Evolutionary conservation across 2,797 vertebrate species (phyloP), one percentile per base, ranked within the genome.

Genomic region (Acanthurus tractus): DNA sequence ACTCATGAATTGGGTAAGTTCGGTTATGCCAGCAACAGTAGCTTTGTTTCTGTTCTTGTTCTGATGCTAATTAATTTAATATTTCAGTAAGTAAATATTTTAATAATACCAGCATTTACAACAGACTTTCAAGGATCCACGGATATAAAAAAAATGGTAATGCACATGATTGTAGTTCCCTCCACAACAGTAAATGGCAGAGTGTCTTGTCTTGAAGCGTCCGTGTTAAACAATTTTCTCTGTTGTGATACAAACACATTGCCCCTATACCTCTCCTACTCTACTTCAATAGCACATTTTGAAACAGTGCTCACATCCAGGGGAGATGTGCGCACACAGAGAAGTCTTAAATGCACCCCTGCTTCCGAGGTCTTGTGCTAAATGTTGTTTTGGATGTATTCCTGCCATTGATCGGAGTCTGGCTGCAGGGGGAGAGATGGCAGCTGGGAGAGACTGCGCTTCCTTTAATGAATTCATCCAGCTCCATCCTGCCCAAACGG

Each of bases 341-440:
- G 80, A 87, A 90, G 91, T 93, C 90, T 91, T 94, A 93, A 95
- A 94, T 88, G 89, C 91, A 93, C 90, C 93, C 88, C 90, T 90
- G 91, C 90, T 93, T 95, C 91, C 90, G 89, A 90, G 94, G 92
- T 94, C 93, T 93, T 89, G 90, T 91, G 92, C 94, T 95, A 96
- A 96, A 95, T 90, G 92, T 93, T 95, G 91, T 94, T 94, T 95
- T 95, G 93, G 94, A 95, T 94, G 92, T 93, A 89, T 93, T 95
- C 93, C 90, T 94, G 86, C 91, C 92, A 95, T 95, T 95, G 95
- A 96, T 95, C 94, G 93, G 90, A 91, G 90, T 94, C 87, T 95
- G 94, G 94, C 95, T 95, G 92, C 92, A 93, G 95, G 95, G 92
- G 91, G 82, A 92, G 92, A 92, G 92, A 94, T 92, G 93, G 93